Evolutionary conservation across 2,888 invertebrate species (phyloP).

Genomic region (Alentia gelatinosa): DNA sequence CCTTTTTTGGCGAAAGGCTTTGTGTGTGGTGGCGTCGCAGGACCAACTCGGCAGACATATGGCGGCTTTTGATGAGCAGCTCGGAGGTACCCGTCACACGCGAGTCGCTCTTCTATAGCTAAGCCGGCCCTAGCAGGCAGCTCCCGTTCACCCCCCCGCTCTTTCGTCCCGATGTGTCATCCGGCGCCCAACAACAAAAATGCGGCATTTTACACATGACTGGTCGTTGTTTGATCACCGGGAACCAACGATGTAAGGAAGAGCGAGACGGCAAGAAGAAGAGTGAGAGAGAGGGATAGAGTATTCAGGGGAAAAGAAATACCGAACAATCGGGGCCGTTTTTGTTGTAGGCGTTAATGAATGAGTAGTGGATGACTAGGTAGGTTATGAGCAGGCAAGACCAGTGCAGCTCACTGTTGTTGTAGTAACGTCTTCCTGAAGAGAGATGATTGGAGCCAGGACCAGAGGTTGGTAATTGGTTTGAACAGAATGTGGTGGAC

Average conservation of each 20-base stretch:
- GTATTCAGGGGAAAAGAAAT: not conserved
- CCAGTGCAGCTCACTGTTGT: no score
- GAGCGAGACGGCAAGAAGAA: not conserved
- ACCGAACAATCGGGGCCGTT: not conserved
- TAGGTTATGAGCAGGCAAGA: not conserved
- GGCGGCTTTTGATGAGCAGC: slow-evolving; percentile 1
- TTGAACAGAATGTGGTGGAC: no score
- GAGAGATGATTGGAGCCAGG: no score
- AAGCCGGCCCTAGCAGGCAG: not conserved
- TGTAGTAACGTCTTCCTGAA: no score
- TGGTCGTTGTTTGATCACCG: slow-evolving; percentile 1
- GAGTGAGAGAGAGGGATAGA: not conserved
- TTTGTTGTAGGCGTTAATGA: not conserved
- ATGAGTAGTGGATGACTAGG: not conserved
- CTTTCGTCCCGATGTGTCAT: not conserved
- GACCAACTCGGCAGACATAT: not conserved
- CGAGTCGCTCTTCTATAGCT: not conserved
- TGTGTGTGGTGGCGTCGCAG: not conserved
- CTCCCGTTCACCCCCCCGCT: not conserved
- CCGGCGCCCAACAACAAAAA: not conserved
- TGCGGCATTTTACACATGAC: not conserved
- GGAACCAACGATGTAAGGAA: not conserved
- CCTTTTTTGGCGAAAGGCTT: not conserved
- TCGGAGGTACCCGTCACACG: not conserved
- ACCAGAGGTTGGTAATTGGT: no score